These are phyloP conservation scores for Dasyornis broadbenti DNA, from an alignment of 2,113 vertebrate genomes.

Conservation along the genomic window DNA sequence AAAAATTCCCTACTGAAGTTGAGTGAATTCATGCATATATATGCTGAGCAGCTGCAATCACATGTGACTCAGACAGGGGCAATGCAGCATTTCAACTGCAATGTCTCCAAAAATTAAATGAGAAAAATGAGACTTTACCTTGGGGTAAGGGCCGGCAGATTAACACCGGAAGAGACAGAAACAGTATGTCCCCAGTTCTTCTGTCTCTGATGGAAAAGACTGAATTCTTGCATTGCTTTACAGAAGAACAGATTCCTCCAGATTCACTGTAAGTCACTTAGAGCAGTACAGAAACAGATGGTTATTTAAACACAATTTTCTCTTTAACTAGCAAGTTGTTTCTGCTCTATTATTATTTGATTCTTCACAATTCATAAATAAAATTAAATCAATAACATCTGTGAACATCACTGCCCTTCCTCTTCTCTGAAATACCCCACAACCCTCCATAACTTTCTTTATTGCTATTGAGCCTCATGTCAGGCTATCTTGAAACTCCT, in stretches of 20 bases:
- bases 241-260: background rate
- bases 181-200: background rate
- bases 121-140: background rate
- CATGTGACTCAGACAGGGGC: background rate
- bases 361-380: background rate
- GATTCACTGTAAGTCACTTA: background rate
- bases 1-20: background rate
- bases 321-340: background rate
- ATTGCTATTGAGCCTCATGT: background rate
- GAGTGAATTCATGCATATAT: slow-evolving; percentile 9
- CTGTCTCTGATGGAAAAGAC: background rate
- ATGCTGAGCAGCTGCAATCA: background rate
- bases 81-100: background rate
- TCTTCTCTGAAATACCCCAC: background rate
- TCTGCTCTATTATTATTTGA: background rate
- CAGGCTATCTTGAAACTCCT: background rate
- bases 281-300: background rate
- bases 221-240: background rate
- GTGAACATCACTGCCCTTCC: background rate
- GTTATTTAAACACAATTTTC: background rate
- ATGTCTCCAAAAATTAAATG: background rate
- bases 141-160: background rate
- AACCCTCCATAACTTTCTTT: background rate
- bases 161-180: background rate
- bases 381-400: slow-evolving; percentile 15